Percentiles rank a stretch among this genome's conserved stretches.
phyloP scores from a whole-genome alignment of 2,888 invertebrate genomes.

The Leptopterna dolabrata region DNA sequence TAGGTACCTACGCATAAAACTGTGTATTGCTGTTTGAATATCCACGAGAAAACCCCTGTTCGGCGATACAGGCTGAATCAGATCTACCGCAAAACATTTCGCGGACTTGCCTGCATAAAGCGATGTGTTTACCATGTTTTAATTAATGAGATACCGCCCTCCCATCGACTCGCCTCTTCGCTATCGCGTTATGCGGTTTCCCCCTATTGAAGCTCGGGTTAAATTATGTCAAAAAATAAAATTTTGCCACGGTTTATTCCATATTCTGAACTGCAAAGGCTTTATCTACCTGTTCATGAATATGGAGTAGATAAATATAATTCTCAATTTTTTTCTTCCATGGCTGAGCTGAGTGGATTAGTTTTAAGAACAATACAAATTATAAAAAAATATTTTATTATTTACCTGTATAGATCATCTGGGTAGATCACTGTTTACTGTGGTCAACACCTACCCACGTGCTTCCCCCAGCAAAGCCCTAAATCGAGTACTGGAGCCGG shows the following conservation, averaged over 20 bases:
- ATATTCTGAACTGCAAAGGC: neutral
- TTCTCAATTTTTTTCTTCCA: neutral
- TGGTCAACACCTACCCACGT: too few relatives aligned
- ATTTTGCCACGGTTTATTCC: neutral
- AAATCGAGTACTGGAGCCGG: too few relatives aligned
- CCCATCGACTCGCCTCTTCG: neutral
- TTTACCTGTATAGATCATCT: too few relatives aligned
- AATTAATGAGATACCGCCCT: conserved; percentile 15
- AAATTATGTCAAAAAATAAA: neutral
- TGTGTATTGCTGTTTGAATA: neutral
- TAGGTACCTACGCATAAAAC: neutral
- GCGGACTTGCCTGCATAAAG: neutral
- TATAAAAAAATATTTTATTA: neutral
- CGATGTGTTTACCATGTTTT: conserved; percentile 21
- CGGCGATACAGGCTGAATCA: neutral
- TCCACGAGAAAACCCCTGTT: neutral
- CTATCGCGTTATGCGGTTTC: neutral
- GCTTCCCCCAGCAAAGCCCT: too few relatives aligned
- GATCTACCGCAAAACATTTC: conserved; percentile 3
- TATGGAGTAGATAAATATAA: neutral
- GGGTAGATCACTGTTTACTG: too few relatives aligned
- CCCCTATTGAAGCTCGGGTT: neutral
- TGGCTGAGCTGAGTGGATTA: neutral
- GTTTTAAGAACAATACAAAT: too few relatives aligned
- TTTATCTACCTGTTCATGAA: neutral